Evolutionary conservation across 2,113 vertebrate species (phyloP).

Genomic region (Malurus alboscapulatus): DNA sequence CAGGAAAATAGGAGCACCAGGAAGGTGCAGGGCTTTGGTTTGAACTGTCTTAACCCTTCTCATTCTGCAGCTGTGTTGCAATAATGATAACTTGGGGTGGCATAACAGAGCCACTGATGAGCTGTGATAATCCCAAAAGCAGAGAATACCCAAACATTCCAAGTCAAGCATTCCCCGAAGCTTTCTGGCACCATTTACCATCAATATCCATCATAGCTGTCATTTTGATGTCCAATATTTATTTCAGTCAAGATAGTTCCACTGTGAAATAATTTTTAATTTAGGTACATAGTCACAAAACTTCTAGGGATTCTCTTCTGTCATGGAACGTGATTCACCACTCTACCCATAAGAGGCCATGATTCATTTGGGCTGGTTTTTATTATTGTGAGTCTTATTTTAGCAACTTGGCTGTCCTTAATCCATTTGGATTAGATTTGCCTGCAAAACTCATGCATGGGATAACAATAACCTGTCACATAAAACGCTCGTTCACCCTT

Average conservation of each 20-base stretch:
- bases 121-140: not conserved
- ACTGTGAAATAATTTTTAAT: not conserved
- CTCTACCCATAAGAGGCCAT: not conserved
- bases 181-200: not conserved
- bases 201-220: not conserved
- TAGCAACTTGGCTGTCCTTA: not conserved
- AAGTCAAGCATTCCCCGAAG: not conserved
- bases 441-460: not conserved
- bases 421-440: conserved; percentile 22
- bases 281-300: not conserved
- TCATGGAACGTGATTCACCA: not conserved
- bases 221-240: not conserved
- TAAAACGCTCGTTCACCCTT: not conserved
- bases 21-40: not conserved
- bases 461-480: not conserved
- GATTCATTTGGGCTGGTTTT: conserved; percentile 21
- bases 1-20: not conserved
- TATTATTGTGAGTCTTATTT: conserved; percentile 7
- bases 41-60: not conserved
- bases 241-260: not conserved
- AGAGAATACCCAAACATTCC: not conserved
- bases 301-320: not conserved
- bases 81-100: not conserved
- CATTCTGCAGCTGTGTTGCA: not conserved
- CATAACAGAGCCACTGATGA: not conserved